Evolutionary conservation across 2,797 vertebrate species (phyloP).

Genomic region (Urophycis tenuis): DNA sequence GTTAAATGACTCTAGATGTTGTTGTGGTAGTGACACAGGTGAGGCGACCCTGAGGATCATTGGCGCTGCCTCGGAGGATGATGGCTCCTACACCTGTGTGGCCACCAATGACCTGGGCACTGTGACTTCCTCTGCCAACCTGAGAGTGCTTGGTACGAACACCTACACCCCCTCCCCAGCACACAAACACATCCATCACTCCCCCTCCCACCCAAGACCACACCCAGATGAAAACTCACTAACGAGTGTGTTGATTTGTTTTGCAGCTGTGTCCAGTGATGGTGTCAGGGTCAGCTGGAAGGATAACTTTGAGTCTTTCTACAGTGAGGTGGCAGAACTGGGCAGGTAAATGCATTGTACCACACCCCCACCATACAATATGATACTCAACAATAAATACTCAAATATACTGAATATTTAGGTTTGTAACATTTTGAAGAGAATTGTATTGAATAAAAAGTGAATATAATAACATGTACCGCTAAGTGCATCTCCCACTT

Average conservation of each 20-base stretch:
- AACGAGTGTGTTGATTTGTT: background rate
- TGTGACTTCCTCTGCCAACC: constrained; percentile 80
- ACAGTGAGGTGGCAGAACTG: constrained; percentile 90
- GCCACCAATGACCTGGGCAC: constrained; percentile 92
- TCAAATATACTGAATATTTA: background rate
- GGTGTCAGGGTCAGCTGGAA: constrained; percentile 94
- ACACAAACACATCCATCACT: background rate
- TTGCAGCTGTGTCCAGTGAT: constrained; percentile 83
- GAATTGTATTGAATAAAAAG: background rate
- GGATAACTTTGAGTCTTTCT: constrained; percentile 92
- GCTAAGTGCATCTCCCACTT: too few species aligned
- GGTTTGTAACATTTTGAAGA: background rate
- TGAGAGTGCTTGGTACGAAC: constrained; percentile 85
- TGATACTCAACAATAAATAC: background rate
- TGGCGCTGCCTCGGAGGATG: constrained; percentile 83
- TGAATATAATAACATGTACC: background rate
- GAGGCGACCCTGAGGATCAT: constrained; percentile 87
- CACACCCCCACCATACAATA: background rate
- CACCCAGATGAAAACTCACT: background rate
- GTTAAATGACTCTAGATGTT: background rate
- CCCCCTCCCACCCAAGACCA: background rate
- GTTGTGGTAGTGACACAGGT: constrained; percentile 78
- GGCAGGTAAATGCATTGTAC: constrained; percentile 80
- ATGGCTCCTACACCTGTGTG: constrained; percentile 87
- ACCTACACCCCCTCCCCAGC: too few species aligned